phyloP scores from a whole-genome alignment of 2,888 invertebrate genomes.

The Platycheirus albimanus region DNA sequence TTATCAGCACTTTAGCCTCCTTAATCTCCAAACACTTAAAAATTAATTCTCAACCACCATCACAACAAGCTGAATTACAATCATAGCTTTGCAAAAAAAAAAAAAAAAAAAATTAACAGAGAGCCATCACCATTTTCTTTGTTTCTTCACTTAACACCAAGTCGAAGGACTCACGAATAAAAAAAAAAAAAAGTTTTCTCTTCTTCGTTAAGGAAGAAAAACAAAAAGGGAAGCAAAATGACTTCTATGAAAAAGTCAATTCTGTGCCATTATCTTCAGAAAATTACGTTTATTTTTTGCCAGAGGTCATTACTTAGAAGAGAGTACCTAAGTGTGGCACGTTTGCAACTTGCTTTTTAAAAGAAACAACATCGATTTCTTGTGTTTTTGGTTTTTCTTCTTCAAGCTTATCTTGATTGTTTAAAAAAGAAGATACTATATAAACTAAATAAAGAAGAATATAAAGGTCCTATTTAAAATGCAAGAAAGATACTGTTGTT shows the following conservation, averaged over 20 bases:
- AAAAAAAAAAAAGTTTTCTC: conserved; percentile 27
- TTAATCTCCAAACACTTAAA: conserved; percentile 73
- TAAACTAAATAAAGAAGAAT: background rate
- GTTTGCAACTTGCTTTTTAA: conserved; percentile 59
- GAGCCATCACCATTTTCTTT: conserved; percentile 53
- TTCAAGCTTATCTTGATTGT: background rate
- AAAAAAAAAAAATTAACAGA: conserved; percentile 1
- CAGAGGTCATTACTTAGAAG: conserved; percentile 56
- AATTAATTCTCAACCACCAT: conserved; percentile 62
- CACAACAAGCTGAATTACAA: conserved; percentile 35
- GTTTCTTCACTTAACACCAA: conserved; percentile 55
- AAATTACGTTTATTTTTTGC: conserved; percentile 60
- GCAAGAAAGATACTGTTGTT: too few species aligned
- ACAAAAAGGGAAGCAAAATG: conserved; percentile 9
- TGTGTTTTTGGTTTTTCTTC: background rate
- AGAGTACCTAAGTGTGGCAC: conserved; percentile 64
- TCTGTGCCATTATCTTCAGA: conserved; percentile 64
- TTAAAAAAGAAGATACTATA: background rate
- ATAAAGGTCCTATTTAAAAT: too few species aligned
- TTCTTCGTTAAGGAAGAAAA: conserved; percentile 2
- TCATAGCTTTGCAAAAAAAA: conserved; percentile 43
- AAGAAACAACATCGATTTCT: conserved; percentile 50
- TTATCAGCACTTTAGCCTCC: conserved; percentile 68
- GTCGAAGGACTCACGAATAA: conserved; percentile 7
- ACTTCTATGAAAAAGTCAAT: conserved; percentile 58